Base-by-base conservation (phyloP, 2,888 invertebrate species). In the Zele albiditarsus region DNA sequence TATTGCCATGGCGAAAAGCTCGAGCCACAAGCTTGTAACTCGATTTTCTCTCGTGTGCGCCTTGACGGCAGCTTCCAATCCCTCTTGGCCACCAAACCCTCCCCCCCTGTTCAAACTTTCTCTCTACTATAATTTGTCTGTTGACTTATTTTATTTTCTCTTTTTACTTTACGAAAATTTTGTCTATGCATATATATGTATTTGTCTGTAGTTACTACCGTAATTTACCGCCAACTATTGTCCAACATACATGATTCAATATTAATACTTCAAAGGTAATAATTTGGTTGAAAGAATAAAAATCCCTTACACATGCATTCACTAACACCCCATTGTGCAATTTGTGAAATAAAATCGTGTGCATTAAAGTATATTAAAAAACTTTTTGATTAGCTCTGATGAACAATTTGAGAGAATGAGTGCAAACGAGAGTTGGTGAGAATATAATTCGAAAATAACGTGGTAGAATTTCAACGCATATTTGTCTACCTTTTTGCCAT, bases 1-100 rank as follows among this genome's bases (percentile, higher is more conserved):
- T 71, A 71, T 71, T 71, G 62, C 71, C 62, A 53, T 71, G 60
- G 71, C 62, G 62, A 71, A 71, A 71, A 62, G 27, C 71, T 46
- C 42, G 25, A 60, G 71, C 62, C 57, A 71, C 62, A 71, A 71
- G 62, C 62, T n/a, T 62, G 71, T 71, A 71, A 71, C 62, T 71
- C 71, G 42, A 71, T 71, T 71, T 28, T 62, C 62, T 27, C 20
- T 20, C 20, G 53, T 53, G 53, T 53, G 53, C 46, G 46, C 62
- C 33, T 62, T 42, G 46, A 23, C 46, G 28, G 46, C 42, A 23
- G 46, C 27, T 68, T 63, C 63, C 63, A 63, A 63, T 33, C 33
- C 63, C 63, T 63, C 63, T 63, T 33, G 63, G 63, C 31, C 33
- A 33, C 20, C 53, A 46, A 46, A 31, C 4, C 38, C 38, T 8